Base-by-base conservation (phyloP, 2,113 vertebrate genomes). In the Plecturocebus donacophilus region DNA sequence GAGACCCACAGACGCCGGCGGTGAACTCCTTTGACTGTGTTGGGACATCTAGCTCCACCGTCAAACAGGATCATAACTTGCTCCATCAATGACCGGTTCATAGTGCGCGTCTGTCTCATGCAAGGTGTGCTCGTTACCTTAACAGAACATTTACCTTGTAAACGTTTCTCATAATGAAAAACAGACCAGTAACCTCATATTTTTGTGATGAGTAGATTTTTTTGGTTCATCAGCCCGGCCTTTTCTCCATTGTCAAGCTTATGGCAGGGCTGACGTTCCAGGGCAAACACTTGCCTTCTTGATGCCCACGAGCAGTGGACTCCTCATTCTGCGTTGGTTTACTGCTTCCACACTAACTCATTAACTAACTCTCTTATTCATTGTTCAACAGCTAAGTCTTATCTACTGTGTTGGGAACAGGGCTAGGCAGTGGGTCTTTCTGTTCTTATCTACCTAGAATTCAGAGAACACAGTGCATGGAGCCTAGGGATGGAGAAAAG, bases 141-240 rank as follows among this genome's bases (percentile, higher is more conserved):
- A 45, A 21, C 70, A 87, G 56, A 58, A 94, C 58, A 79, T 76
- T 58, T 73, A 84, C 76, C 35, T 77, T 85, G 64, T 71, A n/a
- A 52, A 19, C 20, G 71, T 75, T 66, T 52, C 71, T 90, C 23
- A 1, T 0, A 10, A 76, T 25, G 84, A 89, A 76, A 95, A 81
- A n/a, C 82, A 83, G 84, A 89, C 19, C 56, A 21, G 68, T 4
- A 75, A 56, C 42, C 77, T 89, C 84, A 38, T 85, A 20, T 66
- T 84, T 95, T 27, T 76, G 83, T 23, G 17, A 68, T 83, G 79
- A 94, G 88, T n/a, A 14, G 21, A 81, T 52, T 23, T 89, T 64
- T 77, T 54, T 58, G 35, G 49, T 42, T 77, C 73, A 9, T 21
- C 27, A 52, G 54, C 38, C 32, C 14, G 42, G 40, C 25, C 80